Percentiles rank a stretch among this genome's conserved stretches.
phyloP scores from a whole-genome alignment of 2,797 vertebrate genomes.

The Enteromius radiatus region DNA sequence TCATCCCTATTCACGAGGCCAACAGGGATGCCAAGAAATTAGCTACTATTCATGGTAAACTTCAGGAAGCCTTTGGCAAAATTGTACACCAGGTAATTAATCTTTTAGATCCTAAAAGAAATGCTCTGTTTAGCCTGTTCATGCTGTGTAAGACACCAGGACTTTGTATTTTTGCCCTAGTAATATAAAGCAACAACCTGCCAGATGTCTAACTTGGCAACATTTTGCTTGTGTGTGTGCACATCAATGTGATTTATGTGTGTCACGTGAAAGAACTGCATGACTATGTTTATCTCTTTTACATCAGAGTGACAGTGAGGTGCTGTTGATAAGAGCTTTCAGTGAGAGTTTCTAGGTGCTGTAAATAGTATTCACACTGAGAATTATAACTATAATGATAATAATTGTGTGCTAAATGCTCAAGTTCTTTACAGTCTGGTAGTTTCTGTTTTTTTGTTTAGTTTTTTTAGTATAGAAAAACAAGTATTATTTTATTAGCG shows the following conservation, averaged over 20 bases:
- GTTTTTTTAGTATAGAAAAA: not conserved
- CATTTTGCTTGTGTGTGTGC: constrained; percentile 32
- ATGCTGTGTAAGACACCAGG: constrained; percentile 37
- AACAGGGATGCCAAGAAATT: constrained; percentile 97
- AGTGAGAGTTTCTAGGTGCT: not conserved
- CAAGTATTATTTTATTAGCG: not conserved
- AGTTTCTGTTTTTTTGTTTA: not conserved
- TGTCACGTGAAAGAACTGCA: constrained; percentile 4
- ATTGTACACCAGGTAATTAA: constrained; percentile 97
- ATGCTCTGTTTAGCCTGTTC: not conserved
- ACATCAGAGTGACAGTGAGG: not conserved
- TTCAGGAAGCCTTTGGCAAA: constrained; percentile 99
- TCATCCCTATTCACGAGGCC: constrained; percentile 97
- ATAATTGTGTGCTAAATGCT: not conserved
- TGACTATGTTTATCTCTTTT: not conserved
- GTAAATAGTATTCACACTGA: not conserved
- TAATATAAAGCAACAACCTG: constrained; percentile 10
- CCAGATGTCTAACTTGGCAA: constrained; percentile 12
- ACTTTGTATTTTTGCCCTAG: constrained; percentile 40
- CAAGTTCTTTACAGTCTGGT: not conserved
- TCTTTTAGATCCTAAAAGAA: not conserved
- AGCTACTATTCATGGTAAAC: constrained; percentile 99
- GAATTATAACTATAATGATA: not conserved
- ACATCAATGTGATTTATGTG: not conserved
- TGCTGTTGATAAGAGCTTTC: not conserved